These are phyloP conservation scores for Drosophila willistoni DNA, from an alignment of 1,140 invertebrate species.

Conservation along the genomic window DNA sequence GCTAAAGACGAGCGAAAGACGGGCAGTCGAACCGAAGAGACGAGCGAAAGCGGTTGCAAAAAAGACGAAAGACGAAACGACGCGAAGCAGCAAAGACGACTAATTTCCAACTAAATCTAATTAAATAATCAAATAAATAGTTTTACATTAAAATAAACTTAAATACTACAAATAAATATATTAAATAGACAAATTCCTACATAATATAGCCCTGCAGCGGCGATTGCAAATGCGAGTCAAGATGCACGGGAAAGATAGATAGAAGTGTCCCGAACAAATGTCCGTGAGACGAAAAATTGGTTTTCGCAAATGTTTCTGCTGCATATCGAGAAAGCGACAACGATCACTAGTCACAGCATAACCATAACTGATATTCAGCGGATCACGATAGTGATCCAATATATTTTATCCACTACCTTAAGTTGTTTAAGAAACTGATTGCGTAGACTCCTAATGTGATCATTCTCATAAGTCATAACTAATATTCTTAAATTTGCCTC, in stretches of 20 bases:
- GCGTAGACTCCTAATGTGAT: conserved; percentile 27
- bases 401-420: conserved; percentile 37
- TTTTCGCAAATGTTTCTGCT: conserved; percentile 54
- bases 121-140: no score
- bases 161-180: no score
- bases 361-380: conserved; percentile 57
- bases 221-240: conserved; percentile 63
- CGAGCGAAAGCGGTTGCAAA: no score
- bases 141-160: no score
- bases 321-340: conserved; percentile 63
- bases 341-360: conserved; percentile 71
- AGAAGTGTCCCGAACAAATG: conserved; percentile 73
- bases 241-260: conserved; percentile 68
- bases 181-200: no score
- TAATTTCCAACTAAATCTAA: no score
- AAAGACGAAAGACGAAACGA: no score
- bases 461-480: conserved; percentile 58
- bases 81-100: no score
- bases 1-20: no score
- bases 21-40: no score
- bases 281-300: conserved; percentile 62
- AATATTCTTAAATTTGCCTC: conserved; percentile 56
- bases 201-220: conserved; percentile 62
- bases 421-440: conserved; percentile 47
- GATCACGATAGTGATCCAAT: conserved; percentile 48